Percentiles rank a stretch among this genome's conserved stretches.
Conservation (phyloP, 2,888 invertebrate species). For the Athalia rosae region DNA sequence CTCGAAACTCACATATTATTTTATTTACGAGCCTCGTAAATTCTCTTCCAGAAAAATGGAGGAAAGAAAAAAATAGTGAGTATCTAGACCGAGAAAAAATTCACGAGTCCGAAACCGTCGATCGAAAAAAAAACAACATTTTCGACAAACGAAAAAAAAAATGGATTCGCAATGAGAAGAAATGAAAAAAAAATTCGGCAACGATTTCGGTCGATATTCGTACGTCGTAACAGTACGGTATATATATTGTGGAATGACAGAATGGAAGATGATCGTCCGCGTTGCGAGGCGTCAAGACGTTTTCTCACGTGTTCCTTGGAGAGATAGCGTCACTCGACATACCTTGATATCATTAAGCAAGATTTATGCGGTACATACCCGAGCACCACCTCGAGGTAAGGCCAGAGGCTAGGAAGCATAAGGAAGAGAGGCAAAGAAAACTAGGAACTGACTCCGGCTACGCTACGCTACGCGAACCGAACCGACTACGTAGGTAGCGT, state of each 20-base stretch:
- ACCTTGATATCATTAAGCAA: constrained; percentile 68
- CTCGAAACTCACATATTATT: background rate
- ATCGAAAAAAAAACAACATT: no score
- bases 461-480: background rate
- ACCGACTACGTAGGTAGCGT: background rate
- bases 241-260: background rate
- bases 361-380: constrained; percentile 65
- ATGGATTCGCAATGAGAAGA: background rate
- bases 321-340: constrained; percentile 65
- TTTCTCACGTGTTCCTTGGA: constrained; percentile 66
- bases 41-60: constrained; percentile 3
- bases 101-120: no score
- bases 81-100: background rate
- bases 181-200: no score
- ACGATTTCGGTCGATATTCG: no score
- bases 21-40: constrained; percentile 25
- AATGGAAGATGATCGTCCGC: constrained; percentile 43
- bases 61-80: background rate
- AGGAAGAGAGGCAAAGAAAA: constrained; percentile 30
- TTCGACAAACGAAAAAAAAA: no score
- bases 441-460: background rate
- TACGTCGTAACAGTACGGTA: background rate
- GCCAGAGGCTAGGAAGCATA: constrained; percentile 51
- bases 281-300: constrained; percentile 63
- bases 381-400: constrained; percentile 48